Evolutionary conservation across 1,140 invertebrate species (phyloP), one percentile per base, ranked within the genome.

Genomic region (Physella acuta): DNA sequence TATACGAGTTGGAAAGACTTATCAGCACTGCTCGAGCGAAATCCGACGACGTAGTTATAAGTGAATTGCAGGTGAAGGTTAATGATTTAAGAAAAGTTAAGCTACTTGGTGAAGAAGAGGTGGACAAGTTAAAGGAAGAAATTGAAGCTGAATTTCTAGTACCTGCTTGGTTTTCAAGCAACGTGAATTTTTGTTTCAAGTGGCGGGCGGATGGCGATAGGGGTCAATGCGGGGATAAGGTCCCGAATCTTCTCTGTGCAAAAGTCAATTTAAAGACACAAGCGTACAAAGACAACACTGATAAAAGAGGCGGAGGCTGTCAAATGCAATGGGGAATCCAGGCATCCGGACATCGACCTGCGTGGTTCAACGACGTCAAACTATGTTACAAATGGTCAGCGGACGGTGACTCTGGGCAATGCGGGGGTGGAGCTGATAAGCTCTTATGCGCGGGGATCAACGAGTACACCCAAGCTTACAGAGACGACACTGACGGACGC

Each of bases 341-440:
- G 26, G 31, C 66, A 0, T 33, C 34, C 1, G 33, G n/a, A 11
- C 31, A 39, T 36, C n/a, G n/a, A n/a, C 2, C 36, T 31, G 34
- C 49, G 17, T 69, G 66, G 71, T 69, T 72, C 20, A 44, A 30
- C 11, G 4, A 31, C 3, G 67, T 63, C n/a, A 55, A 71, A 53
- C 17, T 73, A 28, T 73, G 72, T 39, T 73, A 61, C 58, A 33
- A 59, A 2, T 73, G 72, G 72, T 67, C 67, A 34, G 49, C 72
- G 3, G 68, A 71, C 55, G 68, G 68, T 26, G 59, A 73, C 52
- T 33, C 49, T 1, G 68, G 69, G 20, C 68, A 71, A 49, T 73
- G 72, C 30, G 68, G 72, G 3, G 62, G 59, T 44, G 71, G 71
- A 1, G 71, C 55, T 16, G 33, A 16, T 14, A 34, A 33, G 3